A percentile compares a stretch with the other conserved stretches of the same genome.
phyloP scores from a whole-genome alignment of 2,797 vertebrate species.

The Mareca penelope region DNA sequence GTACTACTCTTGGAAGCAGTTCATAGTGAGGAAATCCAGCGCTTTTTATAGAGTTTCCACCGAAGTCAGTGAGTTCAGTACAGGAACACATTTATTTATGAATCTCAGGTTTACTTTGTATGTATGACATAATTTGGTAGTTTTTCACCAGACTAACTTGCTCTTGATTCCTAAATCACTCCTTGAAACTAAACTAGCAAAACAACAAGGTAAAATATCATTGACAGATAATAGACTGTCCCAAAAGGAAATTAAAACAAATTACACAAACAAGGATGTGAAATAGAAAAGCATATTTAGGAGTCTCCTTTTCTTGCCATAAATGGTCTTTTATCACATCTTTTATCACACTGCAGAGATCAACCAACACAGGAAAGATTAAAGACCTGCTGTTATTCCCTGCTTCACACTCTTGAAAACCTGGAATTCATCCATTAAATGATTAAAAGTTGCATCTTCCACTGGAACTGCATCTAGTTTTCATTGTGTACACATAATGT shows the following conservation, averaged over 20 bases:
- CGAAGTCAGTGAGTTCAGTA: background rate
- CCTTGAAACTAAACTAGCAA: background rate
- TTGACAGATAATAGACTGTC: background rate
- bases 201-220: background rate
- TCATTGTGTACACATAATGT: background rate
- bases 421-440: background rate
- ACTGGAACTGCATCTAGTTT: background rate
- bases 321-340: background rate
- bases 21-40: background rate
- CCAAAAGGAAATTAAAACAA: background rate
- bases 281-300: background rate
- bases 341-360: background rate
- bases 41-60: background rate
- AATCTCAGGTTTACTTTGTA: background rate
- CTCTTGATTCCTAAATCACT: background rate
- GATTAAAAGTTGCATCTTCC: background rate
- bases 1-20: background rate
- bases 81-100: background rate
- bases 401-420: background rate
- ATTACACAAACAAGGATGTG: background rate
- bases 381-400: background rate
- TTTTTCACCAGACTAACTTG: background rate
- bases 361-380: background rate
- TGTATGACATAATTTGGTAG: background rate
- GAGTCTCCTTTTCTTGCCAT: background rate